Base-by-base conservation (phyloP, 35 echinoderm and acorn worm species). In the Heliocidaris erythrogramma region DNA sequence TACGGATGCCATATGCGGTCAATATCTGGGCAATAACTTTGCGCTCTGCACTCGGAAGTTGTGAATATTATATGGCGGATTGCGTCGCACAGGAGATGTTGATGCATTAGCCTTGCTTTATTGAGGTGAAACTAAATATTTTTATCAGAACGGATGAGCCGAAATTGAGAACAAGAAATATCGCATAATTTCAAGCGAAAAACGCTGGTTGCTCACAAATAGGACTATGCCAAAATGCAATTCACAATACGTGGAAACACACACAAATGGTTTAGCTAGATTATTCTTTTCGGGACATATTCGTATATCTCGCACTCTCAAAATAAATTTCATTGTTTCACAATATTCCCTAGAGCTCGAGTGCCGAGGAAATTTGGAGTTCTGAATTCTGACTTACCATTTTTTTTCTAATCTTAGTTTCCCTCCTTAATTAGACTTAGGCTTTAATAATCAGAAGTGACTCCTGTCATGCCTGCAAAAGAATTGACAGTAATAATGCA, bases 41-140 rank as follows among this genome's bases (percentile, higher is more conserved):
- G 27, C 17, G 65, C 27, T 27, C 18, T 78, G 65, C 65, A 78
- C 27, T 78, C 65, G 65, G 65, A 78, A 78, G 65, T 78, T 78
- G 65, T 78, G 65, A 78, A 78, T 78, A 78, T 78, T 78, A 78
- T 78, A 78, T 78, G 65, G 65, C 65, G 65, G 65, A 78, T 78
- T 78, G 27, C 65, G 65, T 78, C 65, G 18, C 65, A 24, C 21
- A 78, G 27, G 65, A 78, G 17, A n/a, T 78, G 65, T 78, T 78
- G 65, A 78, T 78, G 65, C 21, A 21, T n/a, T 7, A 78, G 65
- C 65, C 27, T 27, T 27, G 27, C 65, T 18, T 27, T 78, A 78
- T 8, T 78, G 65, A 78, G 65, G 21, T 78, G 65, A 78, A 78
- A 78, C 65, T 78, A 78, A 78, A 78, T 78, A 78, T 21, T 78